Evolutionary conservation across 2,797 vertebrate genomes (phyloP), one percentile per base, ranked within the genome.

Genomic region (Dryobates pubescens): DNA sequence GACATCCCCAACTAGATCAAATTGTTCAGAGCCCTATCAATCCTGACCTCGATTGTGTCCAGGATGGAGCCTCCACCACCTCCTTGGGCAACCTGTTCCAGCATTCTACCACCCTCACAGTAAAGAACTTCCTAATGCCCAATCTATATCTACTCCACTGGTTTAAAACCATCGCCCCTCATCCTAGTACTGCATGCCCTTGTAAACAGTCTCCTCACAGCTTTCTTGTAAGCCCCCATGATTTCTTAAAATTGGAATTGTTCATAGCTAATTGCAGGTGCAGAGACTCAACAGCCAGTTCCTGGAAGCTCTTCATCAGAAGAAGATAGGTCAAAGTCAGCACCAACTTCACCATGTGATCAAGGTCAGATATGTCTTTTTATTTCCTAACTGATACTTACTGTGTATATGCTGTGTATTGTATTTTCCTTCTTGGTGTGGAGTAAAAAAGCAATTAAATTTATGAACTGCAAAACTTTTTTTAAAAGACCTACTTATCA

Each of bases 331-430:
- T 99, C 98, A 7, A 99, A 98, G 96, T 99, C 99, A 9, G 99
- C 98, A 23, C 99, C 99, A 69, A 99, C 98, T 32, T 99, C 99
- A 51, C 99, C 99, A 4, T 99, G 99, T 96, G 99, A 99, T 96
- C 99, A 99, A 94, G 99, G 99, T 99, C 88, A 34, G 95, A 88
- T 53, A 57, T 56, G n/a, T 54, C 5, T 89, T 86, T 86, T 82
- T 83, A 29, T 91, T 95, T 96, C 58, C 3, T 59, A 59, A 30
- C 9, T 32, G 59, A 71, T 54, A 17, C 30, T 11, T 62, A 30
- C 79, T 71, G 32, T 45, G 23, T 24, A 24, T 24, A 23, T 51
- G 11, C 22, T 49, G 22, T 51, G 23, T 24, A 51, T 51, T 51
- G 23, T 51, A 8, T 59, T 83, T 85, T 53, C 32, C 34, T 51